Base-by-base conservation (phyloP, 2,888 invertebrate species). In the Megamerina dolium region DNA sequence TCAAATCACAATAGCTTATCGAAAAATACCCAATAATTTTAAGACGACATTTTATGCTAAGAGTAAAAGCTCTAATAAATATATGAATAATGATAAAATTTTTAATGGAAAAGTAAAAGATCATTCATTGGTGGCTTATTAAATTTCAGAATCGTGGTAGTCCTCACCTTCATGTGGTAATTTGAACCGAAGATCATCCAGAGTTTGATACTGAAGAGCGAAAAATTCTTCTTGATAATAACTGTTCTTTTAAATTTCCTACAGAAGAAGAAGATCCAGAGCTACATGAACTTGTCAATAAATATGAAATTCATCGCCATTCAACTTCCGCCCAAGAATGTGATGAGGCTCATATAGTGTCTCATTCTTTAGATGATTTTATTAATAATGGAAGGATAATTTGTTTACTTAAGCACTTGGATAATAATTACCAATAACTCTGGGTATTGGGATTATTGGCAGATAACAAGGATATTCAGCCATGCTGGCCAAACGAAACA, bases 401-500 rank as follows among this genome's bases (percentile, higher is more conserved):
- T 14, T 39, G 38, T 21, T 20, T 2, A 13, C 20, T 30, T 13
- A 31, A 38, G 14, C 21, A 31, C 18, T 51, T 48, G 49, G 49
- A 55, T 8, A 55, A 56, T 41, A 57, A 55, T 38, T 59, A 55
- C 37, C 46, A 53, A 29, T 41, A 32, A 8, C 19, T n/a, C n/a
- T n/a, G 5, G 9, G 16, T 51, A 42, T 26, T 53, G 41, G 37
- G 41, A 44, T 41, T 43, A 35, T 39, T 56, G 58, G 50, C 35
- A 33, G 56, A 41, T 2, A 60, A 59, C 41, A 60, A 57, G 51
- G 57, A 58, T 35, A 54, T 59, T n/a, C 57, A 59, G 40, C 56
- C 56, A 23, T 59, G 58, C 37, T 56, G 57, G 6, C 34, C 53
- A 36, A 57, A 56, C 39, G 54, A 55, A 45, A 31, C 53, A 46